Evolutionary conservation across 1,140 invertebrate species (phyloP), one percentile per base, ranked within the genome.

Genomic region (Aphidius gifuensis): DNA sequence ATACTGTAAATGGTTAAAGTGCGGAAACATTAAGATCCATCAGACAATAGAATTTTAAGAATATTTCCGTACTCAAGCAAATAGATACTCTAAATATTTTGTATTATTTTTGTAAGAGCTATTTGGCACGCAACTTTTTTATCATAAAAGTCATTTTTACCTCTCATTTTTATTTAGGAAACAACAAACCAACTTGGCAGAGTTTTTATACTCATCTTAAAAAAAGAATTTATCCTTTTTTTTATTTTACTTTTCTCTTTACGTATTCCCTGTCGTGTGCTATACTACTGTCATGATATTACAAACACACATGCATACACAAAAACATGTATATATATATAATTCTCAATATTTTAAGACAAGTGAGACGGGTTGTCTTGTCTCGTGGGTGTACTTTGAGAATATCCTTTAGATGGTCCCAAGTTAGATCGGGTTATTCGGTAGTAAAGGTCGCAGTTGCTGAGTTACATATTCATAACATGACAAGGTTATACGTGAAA

Each of bases 291-390:
- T 51, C 58, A 59, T 50, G 47, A 57, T 32, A 32, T 32, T 32
- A 32, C 23, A 32, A 32, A 32, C 23, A 32, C 4, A 32, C 23
- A 16, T 16, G 16, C 16, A 16, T 16, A 16, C 16, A 16, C 16
- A 16, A 16, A 16, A 16, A 16, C 16, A 32, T 40, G 60, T 53
- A 38, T 61, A 9, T 59, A 56, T 56, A 59, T 51, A 54, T 55
- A 16, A 59, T 44, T 61, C 62, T 66, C 62, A 66, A 66, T 66
- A 66, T 66, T 66, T 66, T 58, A 63, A 58, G 62, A 45, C 49
- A 66, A 66, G 64, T 62, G 62, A 48, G 40, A 49, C 51, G 32
- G 61, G 53, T 46, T 44, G 42, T 48, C 53, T 47, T 49, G 44
- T 61, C 65, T 50, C 65, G n/a, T 39, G 65, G 59, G 65, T 55